A percentile compares a stretch with the other conserved stretches of the same genome.
These are phyloP conservation scores for Dolichomitus sp. DNA, from an alignment of 2,888 invertebrate species.

Conservation along the genomic window DNA sequence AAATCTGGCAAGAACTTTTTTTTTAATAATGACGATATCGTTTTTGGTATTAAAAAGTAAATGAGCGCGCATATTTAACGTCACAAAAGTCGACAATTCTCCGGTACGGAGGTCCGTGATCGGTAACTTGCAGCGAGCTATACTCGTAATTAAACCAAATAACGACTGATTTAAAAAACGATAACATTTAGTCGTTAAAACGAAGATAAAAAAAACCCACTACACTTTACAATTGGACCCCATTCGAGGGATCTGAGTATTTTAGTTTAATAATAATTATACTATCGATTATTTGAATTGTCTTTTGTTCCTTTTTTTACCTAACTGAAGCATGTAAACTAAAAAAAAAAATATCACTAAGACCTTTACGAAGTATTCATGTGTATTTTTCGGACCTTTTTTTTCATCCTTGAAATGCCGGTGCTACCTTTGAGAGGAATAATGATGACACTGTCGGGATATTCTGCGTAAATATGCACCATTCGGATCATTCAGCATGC, in stretches of 20 bases:
- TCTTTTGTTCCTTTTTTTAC: conserved; percentile 65
- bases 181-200: conserved; percentile 66
- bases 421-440: conserved; percentile 20
- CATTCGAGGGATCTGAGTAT: conserved; percentile 62
- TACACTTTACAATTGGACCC: conserved; percentile 56
- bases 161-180: conserved; percentile 77
- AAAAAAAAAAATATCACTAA: conserved; percentile 58
- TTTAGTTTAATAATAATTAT: conserved; percentile 71
- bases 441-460: conserved; percentile 8
- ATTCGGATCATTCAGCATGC: conserved; percentile 1
- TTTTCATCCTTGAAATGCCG: conserved; percentile 27
- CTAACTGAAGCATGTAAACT: conserved; percentile 68
- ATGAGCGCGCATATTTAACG: conserved; percentile 27
- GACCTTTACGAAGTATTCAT: conserved; percentile 56
- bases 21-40: conserved; percentile 1
- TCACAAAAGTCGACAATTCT: conserved; percentile 53
- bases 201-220: conserved; percentile 37
- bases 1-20: conserved; percentile 5
- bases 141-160: conserved; percentile 76
- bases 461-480: not conserved
- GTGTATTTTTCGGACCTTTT: conserved; percentile 45
- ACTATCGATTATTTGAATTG: conserved; percentile 56
- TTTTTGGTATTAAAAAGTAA: not conserved
- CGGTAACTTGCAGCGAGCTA: conserved; percentile 66
- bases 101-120: conserved; percentile 34